Evolutionary conservation across 53 echinoderm and acorn worm genomes (phyloP).

Genomic region (Luidia sarsii): DNA sequence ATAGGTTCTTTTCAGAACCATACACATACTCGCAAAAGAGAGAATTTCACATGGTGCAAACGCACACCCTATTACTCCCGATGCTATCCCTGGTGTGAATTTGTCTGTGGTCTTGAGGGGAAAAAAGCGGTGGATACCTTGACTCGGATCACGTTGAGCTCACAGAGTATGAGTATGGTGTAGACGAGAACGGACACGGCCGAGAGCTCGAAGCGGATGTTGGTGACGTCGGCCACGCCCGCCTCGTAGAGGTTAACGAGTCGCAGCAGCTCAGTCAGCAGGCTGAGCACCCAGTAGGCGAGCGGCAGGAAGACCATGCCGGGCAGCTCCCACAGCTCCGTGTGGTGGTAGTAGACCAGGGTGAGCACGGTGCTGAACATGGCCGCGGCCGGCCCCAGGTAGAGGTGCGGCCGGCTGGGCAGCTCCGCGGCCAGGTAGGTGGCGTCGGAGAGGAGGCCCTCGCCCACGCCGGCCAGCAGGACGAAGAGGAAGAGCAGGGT

Average conservation of each 20-base stretch:
- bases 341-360: conserved; percentile 77
- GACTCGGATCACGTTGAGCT: conserved; percentile 70
- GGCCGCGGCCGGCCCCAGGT: conserved; percentile 53
- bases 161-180: conserved; percentile 57
- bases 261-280: conserved; percentile 27
- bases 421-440: conserved; percentile 3
- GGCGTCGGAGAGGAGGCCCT: conserved; percentile 72
- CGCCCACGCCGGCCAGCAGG: conserved; percentile 47
- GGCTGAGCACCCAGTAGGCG: conserved; percentile 58
- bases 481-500: conserved; percentile 49
- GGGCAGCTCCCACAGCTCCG: conserved; percentile 70
- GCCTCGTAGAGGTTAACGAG: conserved; percentile 66
- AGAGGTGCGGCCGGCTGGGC: conserved; percentile 80
- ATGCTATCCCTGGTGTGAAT: no score
- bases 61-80: no score
- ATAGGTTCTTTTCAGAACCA: no score
- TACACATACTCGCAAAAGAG: no score
- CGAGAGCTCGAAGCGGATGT: conserved; percentile 34
- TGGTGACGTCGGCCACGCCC: conserved; percentile 24
- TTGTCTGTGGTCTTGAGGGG: no score
- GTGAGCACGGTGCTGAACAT: conserved; percentile 56
- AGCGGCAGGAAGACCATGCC: conserved; percentile 66
- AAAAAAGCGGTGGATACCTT: no score
- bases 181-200: background rate
- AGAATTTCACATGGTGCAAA: no score